Evolutionary conservation across 92 coral and sea anemone genomes (phyloP), one percentile per base, ranked within the genome.

Genomic region (Phenganax subtilis): DNA sequence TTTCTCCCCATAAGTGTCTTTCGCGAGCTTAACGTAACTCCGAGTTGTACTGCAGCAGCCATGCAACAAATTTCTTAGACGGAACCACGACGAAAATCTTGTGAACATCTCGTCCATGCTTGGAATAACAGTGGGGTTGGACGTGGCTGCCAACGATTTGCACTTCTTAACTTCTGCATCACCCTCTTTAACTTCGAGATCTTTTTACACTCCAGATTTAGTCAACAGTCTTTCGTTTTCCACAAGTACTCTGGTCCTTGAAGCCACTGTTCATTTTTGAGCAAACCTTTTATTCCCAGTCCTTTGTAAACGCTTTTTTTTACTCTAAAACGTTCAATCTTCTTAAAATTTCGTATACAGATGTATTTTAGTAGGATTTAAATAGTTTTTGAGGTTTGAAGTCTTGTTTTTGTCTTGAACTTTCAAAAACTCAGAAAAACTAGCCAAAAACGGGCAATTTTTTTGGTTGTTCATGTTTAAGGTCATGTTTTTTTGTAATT

Each of bases 31-130:
- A 55, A 16, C 2, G 20, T 47, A 80, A 66, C 54, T 31, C 72
- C 1, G 53, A 7, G 8, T 65, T 81, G 60, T 81, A 81, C 7
- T 29, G 75, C 31, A 81, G 47, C 84, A 68, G 65, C 84, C 84
- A 81, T 31, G 85, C 79, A 7, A 81, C 87, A 31, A 69, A 67
- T 52, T 56, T 84, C 54, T 84, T 59, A 84, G 59, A 6, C 83
- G 61, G 57, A 17, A 63, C 87, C 87, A 82, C 8, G 85, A 76
- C 44, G 83, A 84, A 1, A 75, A 52, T 25, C 82, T 75, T 54
- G 66, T 64, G 57, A 84, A 84, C 75, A 52, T 77, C 65, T 0
- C 17, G 17, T 59, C 65, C 3, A 59, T 5, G 65, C 66, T 53
- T 27, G 31, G 3, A 27, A 62, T 27, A n/a, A 51, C 56, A 31